These are phyloP conservation scores for Mythimna vitellina DNA, from an alignment of 2,888 invertebrate genomes.

Conservation along the genomic window DNA sequence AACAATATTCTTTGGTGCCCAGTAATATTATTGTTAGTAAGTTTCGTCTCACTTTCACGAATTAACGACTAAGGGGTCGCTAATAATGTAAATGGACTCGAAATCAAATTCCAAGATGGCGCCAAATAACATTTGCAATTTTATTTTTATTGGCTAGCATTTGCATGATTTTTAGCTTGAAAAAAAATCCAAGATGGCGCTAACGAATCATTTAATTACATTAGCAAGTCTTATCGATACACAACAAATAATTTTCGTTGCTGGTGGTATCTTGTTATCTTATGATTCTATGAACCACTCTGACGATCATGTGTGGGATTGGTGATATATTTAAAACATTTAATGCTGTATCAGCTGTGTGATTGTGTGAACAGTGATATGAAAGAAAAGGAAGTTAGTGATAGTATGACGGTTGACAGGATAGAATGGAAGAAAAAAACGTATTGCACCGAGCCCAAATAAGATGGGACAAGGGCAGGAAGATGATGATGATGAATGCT, in stretches of 20 bases:
- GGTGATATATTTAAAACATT: too few relatives aligned
- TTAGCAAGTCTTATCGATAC: neutral
- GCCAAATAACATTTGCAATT: neutral
- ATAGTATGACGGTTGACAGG: too few relatives aligned
- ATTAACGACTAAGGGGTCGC: conserved; percentile 9
- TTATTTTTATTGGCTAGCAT: neutral
- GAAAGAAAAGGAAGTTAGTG: too few relatives aligned
- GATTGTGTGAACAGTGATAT: too few relatives aligned
- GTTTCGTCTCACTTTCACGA: conserved; percentile 3
- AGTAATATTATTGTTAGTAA: conserved; percentile 12
- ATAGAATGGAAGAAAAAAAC: too few relatives aligned
- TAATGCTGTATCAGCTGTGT: too few relatives aligned
- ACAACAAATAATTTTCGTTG: neutral
- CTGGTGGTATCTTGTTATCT: neutral
- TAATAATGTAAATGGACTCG: neutral
- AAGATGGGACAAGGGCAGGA: too few relatives aligned
- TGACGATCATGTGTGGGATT: too few relatives aligned
- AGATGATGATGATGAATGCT: too few relatives aligned
- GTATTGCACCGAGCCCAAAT: too few relatives aligned
- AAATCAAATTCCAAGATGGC: neutral
- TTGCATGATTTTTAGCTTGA: neutral
- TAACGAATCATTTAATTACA: neutral
- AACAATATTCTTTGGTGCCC: conserved; percentile 23
- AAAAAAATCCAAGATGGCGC: neutral
- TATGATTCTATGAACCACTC: neutral